Percentiles rank a stretch among this genome's conserved stretches.
Evolutionary conservation across 2,113 vertebrate genomes (phyloP).

Genomic region (Chauna torquata): DNA sequence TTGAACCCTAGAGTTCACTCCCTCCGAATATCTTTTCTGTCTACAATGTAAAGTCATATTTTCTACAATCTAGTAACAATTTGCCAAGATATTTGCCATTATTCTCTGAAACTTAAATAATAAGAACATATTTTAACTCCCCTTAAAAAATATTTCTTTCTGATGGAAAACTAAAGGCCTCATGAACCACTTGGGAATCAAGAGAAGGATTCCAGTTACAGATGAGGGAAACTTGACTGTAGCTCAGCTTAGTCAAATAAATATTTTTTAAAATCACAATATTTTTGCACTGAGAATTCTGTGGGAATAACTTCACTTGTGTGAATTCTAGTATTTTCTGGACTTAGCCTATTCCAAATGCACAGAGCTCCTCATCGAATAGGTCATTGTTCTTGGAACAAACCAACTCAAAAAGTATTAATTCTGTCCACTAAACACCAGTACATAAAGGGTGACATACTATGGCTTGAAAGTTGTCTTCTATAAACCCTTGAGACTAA

Average conservation of each 20-base stretch:
- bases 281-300: not conserved
- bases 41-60: not conserved
- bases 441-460: not conserved
- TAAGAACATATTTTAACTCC: not conserved
- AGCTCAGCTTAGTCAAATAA: not conserved
- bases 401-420: not conserved
- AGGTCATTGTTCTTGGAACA: not conserved
- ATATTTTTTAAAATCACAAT: not conserved
- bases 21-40: not conserved
- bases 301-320: not conserved
- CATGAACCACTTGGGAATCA: not conserved
- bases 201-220: not conserved
- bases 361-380: not conserved
- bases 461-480: not conserved
- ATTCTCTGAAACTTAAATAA: not conserved
- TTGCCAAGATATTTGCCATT: not conserved
- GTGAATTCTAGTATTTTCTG: not conserved
- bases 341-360: not conserved
- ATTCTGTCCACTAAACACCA: not conserved
- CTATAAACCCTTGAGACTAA: not conserved
- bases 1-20: not conserved
- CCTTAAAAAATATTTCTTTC: not conserved
- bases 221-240: not conserved
- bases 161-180: not conserved
- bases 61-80: not conserved